These are phyloP conservation scores for Polydrusus cervinus DNA, from an alignment of 2,888 invertebrate species.

Conservation along the genomic window DNA sequence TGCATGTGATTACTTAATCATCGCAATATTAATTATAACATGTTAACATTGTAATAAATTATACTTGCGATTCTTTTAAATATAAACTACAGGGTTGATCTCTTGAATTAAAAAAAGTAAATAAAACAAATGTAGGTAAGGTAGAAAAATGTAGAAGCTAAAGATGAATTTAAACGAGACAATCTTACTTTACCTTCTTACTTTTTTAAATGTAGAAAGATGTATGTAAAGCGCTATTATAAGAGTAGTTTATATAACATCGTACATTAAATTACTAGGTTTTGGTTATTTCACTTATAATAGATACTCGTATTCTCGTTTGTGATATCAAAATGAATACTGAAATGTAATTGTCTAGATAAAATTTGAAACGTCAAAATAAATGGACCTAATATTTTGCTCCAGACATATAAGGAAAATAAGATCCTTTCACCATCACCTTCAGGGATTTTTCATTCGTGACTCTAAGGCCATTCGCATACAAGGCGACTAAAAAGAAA, in stretches of 20 bases:
- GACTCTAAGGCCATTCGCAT: too few relatives aligned
- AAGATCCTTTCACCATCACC: too few relatives aligned
- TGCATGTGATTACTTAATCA: background rate
- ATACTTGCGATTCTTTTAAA: constrained; percentile 24
- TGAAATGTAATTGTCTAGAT: too few relatives aligned
- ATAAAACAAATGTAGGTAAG: constrained; percentile 28
- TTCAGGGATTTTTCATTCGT: too few relatives aligned
- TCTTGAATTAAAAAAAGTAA: constrained; percentile 32
- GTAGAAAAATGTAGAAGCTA: constrained; percentile 25
- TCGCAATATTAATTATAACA: constrained; percentile 17
- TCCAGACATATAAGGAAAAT: too few relatives aligned
- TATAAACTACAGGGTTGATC: constrained; percentile 52
- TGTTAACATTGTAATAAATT: constrained; percentile 22
- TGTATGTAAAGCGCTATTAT: background rate
- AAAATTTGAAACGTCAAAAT: too few relatives aligned
- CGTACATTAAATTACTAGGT: background rate
- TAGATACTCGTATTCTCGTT: background rate
- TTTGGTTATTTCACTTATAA: background rate
- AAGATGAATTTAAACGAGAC: constrained; percentile 51
- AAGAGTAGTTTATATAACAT: background rate
- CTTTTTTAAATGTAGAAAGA: constrained; percentile 11
- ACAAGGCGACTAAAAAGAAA: too few relatives aligned
- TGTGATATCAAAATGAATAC: too few relatives aligned
- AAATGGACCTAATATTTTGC: too few relatives aligned
- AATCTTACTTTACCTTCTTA: constrained; percentile 45